Conservation (phyloP, 2,797 vertebrate species). For the Danionella dracula region DNA sequence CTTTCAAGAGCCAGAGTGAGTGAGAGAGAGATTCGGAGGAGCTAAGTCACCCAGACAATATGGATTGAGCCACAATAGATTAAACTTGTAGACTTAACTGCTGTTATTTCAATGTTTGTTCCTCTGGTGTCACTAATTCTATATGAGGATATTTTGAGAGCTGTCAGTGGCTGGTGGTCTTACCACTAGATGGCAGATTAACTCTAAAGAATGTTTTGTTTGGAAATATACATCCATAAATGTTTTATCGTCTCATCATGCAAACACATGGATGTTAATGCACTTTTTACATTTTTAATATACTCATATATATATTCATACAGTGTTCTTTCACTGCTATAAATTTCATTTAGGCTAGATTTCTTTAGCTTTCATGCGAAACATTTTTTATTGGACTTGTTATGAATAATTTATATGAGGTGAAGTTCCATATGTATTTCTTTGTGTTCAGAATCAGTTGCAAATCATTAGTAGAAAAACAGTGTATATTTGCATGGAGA, state of each 20-base stretch:
- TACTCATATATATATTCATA: conserved; percentile 38
- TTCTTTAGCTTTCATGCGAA: conserved; percentile 31
- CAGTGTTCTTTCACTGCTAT: conserved; percentile 16
- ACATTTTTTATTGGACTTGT: conserved; percentile 39
- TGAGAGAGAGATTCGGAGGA: background rate
- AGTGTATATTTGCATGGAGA: background rate
- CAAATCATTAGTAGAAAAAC: conserved; percentile 13
- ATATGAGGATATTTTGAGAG: background rate
- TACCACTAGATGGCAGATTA: conserved; percentile 48
- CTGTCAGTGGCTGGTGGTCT: background rate
- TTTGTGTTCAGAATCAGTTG: conserved; percentile 20
- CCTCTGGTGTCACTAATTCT: background rate
- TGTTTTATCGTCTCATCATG: conserved; percentile 23
- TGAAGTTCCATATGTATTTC: conserved; percentile 2
- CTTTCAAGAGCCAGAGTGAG: conserved; percentile 21
- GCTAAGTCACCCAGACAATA: background rate
- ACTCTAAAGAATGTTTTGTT: too few relatives aligned
- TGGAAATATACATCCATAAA: conserved; percentile 15
- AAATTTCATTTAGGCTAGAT: conserved; percentile 32
- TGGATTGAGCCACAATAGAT: background rate
- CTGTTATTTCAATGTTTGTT: background rate
- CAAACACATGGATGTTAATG: conserved; percentile 38
- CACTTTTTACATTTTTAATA: conserved; percentile 16
- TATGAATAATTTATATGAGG: conserved; percentile 50
- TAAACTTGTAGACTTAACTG: background rate